Evolutionary conservation across 2,113 vertebrate genomes (phyloP), one percentile per base, ranked within the genome.

Genomic region (Ochotona princeps): DNA sequence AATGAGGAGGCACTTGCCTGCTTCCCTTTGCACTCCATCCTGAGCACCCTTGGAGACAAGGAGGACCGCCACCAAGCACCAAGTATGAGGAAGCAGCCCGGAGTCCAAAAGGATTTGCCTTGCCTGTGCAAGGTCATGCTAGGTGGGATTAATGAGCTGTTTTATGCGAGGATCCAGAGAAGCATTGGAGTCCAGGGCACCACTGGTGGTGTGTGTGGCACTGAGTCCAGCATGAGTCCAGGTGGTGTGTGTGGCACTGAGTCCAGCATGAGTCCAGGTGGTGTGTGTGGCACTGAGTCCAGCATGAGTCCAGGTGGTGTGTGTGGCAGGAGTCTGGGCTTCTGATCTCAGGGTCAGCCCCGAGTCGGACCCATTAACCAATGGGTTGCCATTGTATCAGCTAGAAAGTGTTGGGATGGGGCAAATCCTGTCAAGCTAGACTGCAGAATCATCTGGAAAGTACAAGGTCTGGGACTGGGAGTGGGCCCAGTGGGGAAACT

Each of bases 51-150:
- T 61, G 15, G 81, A 85, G 44, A 0, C 9, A 32, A 82, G 54
- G 26, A 44, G 23, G 70, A 35, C 13, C 51, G 35, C 78, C 63
- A 86, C 63, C 89, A 80, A 89, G 54, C 44, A 87, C 92, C 57
- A 89, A 89, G 38, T 14, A 81, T 60, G 8, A 30, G 61, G 72
- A 92, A 60, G 28, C 80, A 75, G 44, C 63, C 87, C 67, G 54
- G 32, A 49, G 72, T 44, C 49, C 30, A 44, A 17, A 12, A 0
- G 69, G 60, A 32, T 75, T 70, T 76, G n/a, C n/a, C 54, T 75
- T 76, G 82, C 47, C 54, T 93, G 85, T 76, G 79, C 35, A 49
- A 86, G 81, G 38, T 90, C 93, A 61, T 6, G 13, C 20, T 75
- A 26, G 17, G 44, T 38, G n/a, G 84, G 87, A 51, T 11, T 63